Base-by-base conservation (phyloP, 2,888 invertebrate genomes). In the Exephanes ischioxanthus region DNA sequence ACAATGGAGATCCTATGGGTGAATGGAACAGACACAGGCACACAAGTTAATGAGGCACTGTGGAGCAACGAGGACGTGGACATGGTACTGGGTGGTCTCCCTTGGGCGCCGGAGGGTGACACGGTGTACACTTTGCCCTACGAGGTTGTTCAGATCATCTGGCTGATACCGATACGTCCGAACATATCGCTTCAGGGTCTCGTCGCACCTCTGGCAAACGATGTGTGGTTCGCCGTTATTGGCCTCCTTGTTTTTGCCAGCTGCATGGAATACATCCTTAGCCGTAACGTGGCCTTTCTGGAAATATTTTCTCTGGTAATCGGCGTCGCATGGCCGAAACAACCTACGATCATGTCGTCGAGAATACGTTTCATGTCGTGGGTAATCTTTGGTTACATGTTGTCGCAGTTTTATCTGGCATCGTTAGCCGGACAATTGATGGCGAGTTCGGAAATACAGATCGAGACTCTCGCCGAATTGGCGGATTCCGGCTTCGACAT, bases 381-480 rank as follows among this genome's bases (percentile, higher is more conserved):
- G 92, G 87, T 89, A 0, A 72, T 93, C 1, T 93, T 91, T 53
- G 92, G 93, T 0, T 90, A 91, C 53, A 87, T 93, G 16, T 76
- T 93, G 5, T 87, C 90, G 4, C 93, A 93, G 58, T 87, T 90
- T 16, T 93, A 93, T 83, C 84, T 93, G n/a, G 93, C 91, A 3
- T 90, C 93, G 0, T 72, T 93, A 58, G 90, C 93, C 0, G 92
- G 92, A 4, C 91, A 92, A 72, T 84, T 93, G 66, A 88, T 92
- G 71, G 89, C 90, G 9, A 88, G 85, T 1, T 88, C 91, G 0
- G 86, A 87, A 5, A 3, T 66, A 2, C 90, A 90, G 41, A 88
- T 93, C 6, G 87, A 89, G 0, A 90, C 91, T 0, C 88, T 91
- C 75, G 22, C 80, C 3, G 90, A 93, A 7, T 66, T 93, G 19